Percentiles rank a stretch among this genome's conserved stretches.
Conservation (phyloP, 2,888 invertebrate species). For the Cheilosia urbana region DNA sequence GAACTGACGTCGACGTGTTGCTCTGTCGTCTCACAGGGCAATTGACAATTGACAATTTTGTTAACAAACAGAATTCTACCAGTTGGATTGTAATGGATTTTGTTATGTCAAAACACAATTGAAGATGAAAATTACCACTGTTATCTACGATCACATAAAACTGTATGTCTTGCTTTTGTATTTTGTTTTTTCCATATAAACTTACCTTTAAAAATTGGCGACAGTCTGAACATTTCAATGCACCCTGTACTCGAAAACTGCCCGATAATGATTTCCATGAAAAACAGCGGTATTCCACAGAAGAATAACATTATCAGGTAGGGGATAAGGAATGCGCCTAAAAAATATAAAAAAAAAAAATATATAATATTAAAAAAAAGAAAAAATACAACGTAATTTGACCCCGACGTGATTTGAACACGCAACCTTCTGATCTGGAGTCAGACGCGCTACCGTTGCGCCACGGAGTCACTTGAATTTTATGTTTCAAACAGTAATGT, state of each 20-base stretch:
- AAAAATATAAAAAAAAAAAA: constrained; percentile 26
- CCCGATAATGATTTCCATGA: constrained; percentile 93
- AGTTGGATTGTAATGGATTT: too few species aligned
- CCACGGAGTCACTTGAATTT: constrained; percentile 55
- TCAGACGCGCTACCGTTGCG: constrained; percentile 76
- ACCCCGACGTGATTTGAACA: constrained; percentile 76
- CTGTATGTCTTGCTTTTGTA: not conserved
- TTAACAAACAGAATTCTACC: too few species aligned
- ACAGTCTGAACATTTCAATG: constrained; percentile 91
- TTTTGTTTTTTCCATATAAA: not conserved
- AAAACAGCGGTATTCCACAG: constrained; percentile 94
- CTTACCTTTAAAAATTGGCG: constrained; percentile 93
- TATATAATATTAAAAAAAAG: not conserved
- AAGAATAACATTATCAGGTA: constrained; percentile 91
- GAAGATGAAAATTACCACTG: too few species aligned
- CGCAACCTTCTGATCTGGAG: constrained; percentile 76
- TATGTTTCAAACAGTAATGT: not conserved
- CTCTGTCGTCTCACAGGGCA: too few species aligned
- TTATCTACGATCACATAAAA: too few species aligned
- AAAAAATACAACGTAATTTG: constrained; percentile 11
- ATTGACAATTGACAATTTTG: too few species aligned
- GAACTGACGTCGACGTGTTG: too few species aligned
- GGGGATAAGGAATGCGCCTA: constrained; percentile 92
- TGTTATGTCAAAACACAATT: too few species aligned
- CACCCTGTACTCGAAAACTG: constrained; percentile 94